Conservation (phyloP, 2,888 invertebrate genomes). For the Drosophila austrosaltans region DNA sequence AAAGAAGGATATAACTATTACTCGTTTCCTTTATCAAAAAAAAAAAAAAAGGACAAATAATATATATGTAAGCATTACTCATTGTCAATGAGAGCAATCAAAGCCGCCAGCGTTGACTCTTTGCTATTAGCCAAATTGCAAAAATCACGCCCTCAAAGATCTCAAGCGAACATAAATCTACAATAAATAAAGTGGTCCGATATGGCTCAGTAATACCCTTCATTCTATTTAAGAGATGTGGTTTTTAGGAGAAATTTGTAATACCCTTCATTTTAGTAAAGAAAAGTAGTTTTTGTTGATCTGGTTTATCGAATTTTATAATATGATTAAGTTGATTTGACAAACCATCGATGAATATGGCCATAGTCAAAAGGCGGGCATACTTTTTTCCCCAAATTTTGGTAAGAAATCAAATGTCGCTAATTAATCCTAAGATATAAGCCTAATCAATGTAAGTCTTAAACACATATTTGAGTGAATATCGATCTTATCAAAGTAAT, state of each 20-base stretch:
- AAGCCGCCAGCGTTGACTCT: slow-evolving; percentile 60
- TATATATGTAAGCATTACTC: slow-evolving; percentile 49
- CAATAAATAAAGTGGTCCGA: slow-evolving; percentile 12
- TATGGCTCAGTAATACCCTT: not conserved
- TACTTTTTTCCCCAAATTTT: too few species aligned
- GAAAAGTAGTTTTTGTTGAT: too few species aligned
- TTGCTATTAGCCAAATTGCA: slow-evolving; percentile 70
- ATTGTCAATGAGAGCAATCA: slow-evolving; percentile 57
- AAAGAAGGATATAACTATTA: slow-evolving; percentile 18
- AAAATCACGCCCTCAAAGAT: slow-evolving; percentile 67
- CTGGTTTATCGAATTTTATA: too few species aligned
- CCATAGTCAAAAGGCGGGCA: too few species aligned
- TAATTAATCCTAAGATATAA: too few species aligned
- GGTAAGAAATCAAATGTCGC: too few species aligned
- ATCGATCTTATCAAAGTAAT: too few species aligned
- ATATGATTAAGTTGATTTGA: too few species aligned
- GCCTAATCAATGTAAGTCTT: too few species aligned
- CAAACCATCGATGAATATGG: too few species aligned
- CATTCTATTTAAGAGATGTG: not conserved
- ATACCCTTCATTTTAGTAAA: too few species aligned
- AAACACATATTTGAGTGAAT: too few species aligned
- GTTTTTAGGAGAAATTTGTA: not conserved
- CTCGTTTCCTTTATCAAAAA: not conserved
- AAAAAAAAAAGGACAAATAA: slow-evolving; percentile 4
- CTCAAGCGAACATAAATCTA: slow-evolving; percentile 31